phyloP scores from a whole-genome alignment of 2,113 vertebrate species.

The Heliornis fulica region DNA sequence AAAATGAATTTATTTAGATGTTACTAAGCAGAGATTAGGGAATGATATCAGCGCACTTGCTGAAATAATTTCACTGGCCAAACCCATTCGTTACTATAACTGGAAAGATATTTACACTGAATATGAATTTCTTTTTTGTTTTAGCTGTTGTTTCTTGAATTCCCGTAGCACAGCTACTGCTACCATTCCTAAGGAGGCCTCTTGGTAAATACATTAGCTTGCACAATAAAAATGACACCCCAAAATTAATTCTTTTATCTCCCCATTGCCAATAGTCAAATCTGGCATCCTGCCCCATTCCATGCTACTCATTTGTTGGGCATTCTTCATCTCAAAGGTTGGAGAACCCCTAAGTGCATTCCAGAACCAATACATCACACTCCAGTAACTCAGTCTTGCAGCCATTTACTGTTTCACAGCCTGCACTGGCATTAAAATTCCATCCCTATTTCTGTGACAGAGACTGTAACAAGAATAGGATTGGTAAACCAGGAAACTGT shows the following conservation, averaged over 20 bases:
- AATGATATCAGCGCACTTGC: neutral
- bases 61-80: neutral
- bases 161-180: neutral
- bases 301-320: neutral
- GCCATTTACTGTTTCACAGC: neutral
- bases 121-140: neutral
- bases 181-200: neutral
- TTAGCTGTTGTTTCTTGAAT: neutral
- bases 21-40: neutral
- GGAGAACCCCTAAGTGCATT: neutral
- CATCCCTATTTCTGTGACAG: constrained; percentile 5
- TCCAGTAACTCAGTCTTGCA: neutral
- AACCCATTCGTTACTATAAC: neutral
- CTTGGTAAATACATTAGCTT: neutral
- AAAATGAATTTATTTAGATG: neutral
- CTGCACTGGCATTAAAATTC: neutral
- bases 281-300: neutral
- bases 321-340: neutral
- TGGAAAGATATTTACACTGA: neutral
- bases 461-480: neutral
- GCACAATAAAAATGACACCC: rapidly evolving
- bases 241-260: neutral
- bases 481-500: neutral
- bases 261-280: neutral
- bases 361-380: neutral